These are phyloP conservation scores for Papilio machaon DNA, from an alignment of 1,140 invertebrate species.

Conservation along the genomic window DNA sequence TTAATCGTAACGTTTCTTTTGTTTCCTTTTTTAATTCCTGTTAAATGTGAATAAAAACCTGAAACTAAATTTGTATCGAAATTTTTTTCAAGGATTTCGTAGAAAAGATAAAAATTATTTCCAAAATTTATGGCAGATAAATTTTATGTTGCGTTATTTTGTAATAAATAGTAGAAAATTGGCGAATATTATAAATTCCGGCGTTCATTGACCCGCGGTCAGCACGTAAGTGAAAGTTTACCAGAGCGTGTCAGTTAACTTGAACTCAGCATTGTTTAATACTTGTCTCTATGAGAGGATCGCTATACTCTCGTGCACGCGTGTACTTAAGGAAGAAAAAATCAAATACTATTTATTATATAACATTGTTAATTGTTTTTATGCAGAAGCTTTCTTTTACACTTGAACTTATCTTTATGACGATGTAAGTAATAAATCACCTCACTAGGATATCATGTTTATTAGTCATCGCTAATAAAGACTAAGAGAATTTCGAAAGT, in stretches of 20 bases:
- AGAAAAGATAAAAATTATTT: neutral
- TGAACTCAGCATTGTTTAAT: conserved; percentile 15
- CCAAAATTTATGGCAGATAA: conserved; percentile 5
- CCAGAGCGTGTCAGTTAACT: conserved; percentile 1
- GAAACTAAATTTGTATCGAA: too few relatives aligned
- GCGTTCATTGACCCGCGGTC: conserved; percentile 43
- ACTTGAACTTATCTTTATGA: neutral
- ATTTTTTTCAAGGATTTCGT: neutral
- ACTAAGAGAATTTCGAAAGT: too few relatives aligned
- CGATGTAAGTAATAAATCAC: neutral
- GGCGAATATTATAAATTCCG: conserved; percentile 29
- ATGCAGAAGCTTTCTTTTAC: neutral
- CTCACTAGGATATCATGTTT: neutral
- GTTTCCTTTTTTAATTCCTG: neutral
- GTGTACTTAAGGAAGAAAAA: neutral
- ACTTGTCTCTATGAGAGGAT: conserved; percentile 14
- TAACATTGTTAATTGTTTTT: neutral
- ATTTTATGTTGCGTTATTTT: conserved; percentile 1
- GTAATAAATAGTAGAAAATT: conserved; percentile 3
- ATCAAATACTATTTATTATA: conserved; percentile 3
- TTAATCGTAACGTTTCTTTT: neutral
- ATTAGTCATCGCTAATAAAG: neutral
- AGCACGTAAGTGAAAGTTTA: conserved; percentile 53
- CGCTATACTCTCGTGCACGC: neutral
- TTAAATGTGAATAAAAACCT: neutral